Evolutionary conservation across 2,888 invertebrate genomes (phyloP).

Genomic region (Craniophora ligustri): DNA sequence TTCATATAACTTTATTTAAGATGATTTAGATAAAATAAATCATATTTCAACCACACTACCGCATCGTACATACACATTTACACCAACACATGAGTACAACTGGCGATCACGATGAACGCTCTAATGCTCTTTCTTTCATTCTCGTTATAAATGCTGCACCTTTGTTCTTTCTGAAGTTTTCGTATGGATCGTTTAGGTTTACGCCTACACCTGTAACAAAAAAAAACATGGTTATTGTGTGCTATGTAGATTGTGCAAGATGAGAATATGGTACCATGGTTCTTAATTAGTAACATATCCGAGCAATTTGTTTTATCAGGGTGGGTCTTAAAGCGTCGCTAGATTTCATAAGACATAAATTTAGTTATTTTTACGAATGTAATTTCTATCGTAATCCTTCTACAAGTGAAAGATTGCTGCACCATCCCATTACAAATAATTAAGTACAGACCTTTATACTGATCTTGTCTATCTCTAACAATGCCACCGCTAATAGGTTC

Average conservation of each 20-base stretch:
- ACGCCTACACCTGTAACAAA: conserved; percentile 94
- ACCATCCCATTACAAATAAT: no score
- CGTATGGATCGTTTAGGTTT: conserved; percentile 97
- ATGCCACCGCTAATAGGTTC: conserved; percentile 97
- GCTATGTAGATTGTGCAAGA: no score
- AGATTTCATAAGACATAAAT: no score
- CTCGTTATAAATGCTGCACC: conserved; percentile 98
- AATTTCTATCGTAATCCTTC: no score
- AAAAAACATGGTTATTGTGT: not conserved
- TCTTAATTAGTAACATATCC: no score
- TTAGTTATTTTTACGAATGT: no score
- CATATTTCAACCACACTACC: conserved; percentile 79
- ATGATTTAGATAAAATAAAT: conserved; percentile 87
- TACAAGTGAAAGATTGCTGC: no score
- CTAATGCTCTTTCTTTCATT: conserved; percentile 97
- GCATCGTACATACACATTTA: conserved; percentile 81
- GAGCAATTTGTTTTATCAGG: no score
- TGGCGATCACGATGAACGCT: conserved; percentile 86
- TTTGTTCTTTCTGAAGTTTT: conserved; percentile 98
- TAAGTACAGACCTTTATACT: conserved; percentile 97
- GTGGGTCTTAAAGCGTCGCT: no score
- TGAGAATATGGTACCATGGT: no score
- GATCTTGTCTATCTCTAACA: conserved; percentile 96
- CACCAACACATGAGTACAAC: conserved; percentile 65
- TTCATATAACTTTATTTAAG: conserved; percentile 80